Evolutionary conservation across 2,113 vertebrate genomes (phyloP).

Genomic region (Mobula hypostoma): DNA sequence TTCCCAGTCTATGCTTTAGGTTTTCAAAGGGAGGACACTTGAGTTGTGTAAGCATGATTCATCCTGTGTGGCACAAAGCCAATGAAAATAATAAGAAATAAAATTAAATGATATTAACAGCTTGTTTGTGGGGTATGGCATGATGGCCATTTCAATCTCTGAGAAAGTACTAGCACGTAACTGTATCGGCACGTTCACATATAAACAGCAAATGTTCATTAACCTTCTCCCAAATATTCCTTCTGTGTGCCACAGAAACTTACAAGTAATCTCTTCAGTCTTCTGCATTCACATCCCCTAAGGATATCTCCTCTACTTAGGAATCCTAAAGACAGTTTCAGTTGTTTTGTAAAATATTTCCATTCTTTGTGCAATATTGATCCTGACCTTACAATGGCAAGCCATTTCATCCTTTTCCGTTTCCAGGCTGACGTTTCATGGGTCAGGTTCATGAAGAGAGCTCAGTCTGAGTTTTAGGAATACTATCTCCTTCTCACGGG

Average conservation of each 20-base stretch:
- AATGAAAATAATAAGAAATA: not conserved
- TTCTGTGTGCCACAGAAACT: not conserved
- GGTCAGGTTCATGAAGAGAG: not conserved
- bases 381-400: not conserved
- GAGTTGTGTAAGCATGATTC: too few relatives aligned
- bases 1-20: not conserved
- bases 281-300: not conserved
- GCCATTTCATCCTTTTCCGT: not conserved
- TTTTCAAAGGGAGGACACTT: not conserved
- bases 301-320: not conserved
- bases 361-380: not conserved
- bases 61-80: not conserved
- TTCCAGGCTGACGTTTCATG: not conserved
- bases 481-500: not conserved
- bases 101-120: not conserved
- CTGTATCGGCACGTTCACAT: too few relatives aligned
- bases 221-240: not conserved
- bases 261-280: not conserved
- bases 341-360: not conserved
- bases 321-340: too few relatives aligned
- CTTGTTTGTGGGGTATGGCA: not conserved
- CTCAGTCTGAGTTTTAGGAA: not conserved
- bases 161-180: not conserved
- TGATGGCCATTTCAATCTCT: not conserved
- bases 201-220: too few relatives aligned